Percentiles rank a stretch among this genome's conserved stretches.
Evolutionary conservation across 2,888 invertebrate species (phyloP).

Genomic region (Conchocele bisecta): DNA sequence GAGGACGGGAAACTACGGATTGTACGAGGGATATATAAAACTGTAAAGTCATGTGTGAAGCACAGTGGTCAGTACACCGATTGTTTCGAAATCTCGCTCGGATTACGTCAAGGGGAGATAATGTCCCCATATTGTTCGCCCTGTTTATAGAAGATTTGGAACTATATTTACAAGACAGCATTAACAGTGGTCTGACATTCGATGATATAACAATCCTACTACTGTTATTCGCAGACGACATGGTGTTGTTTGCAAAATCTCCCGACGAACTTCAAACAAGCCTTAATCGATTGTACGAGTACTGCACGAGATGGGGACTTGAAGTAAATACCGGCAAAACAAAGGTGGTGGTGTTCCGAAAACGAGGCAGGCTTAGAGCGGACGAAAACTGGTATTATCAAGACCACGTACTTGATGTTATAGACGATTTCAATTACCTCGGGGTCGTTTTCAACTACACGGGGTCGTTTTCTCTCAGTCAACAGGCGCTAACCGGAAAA

Average conservation of each 20-base stretch:
- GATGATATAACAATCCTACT: conserved; percentile 19
- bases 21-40: conserved; percentile 11
- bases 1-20: conserved; percentile 9
- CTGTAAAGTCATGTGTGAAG: conserved; percentile 6
- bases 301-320: conserved; percentile 31
- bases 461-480: conserved; percentile 3
- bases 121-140: conserved; percentile 13
- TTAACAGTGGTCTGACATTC: background rate
- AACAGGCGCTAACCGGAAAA: conserved; percentile 9
- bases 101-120: conserved; percentile 15
- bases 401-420: background rate
- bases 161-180: conserved; percentile 8
- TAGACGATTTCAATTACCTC: conserved; percentile 21
- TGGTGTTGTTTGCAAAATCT: conserved; percentile 17
- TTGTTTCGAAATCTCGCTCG: conserved; percentile 6
- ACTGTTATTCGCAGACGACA: conserved; percentile 41
- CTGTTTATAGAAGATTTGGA: conserved; percentile 15
- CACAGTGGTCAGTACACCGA: background rate
- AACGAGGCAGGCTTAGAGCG: background rate
- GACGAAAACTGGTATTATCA: conserved; percentile 25
- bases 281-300: background rate
- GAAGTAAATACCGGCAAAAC: conserved; percentile 15
- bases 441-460: conserved; percentile 16
- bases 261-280: conserved; percentile 6
- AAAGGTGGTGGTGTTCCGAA: conserved; percentile 24